These are phyloP conservation scores for Pyrrhosoma nymphula DNA, from an alignment of 2,888 invertebrate species.

Conservation along the genomic window DNA sequence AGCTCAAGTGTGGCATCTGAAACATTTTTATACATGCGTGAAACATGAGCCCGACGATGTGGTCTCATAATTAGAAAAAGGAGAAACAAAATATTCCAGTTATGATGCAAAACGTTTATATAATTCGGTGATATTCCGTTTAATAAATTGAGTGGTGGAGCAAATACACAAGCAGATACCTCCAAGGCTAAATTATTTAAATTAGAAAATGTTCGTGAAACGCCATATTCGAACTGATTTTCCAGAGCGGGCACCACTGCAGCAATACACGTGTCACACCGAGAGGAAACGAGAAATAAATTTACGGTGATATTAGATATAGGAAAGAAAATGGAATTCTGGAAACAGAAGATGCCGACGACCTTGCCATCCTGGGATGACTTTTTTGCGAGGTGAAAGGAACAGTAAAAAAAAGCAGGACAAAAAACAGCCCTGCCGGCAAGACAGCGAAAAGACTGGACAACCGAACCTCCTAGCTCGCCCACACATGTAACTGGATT, in stretches of 20 bases:
- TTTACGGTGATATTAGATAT: not conserved
- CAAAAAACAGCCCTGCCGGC: not conserved
- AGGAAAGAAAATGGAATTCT: not conserved
- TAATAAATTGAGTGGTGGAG: too few relatives aligned
- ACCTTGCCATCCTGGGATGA: not conserved
- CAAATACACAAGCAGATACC: too few relatives aligned
- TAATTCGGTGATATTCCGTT: too few relatives aligned
- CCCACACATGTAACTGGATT: constrained; percentile 41
- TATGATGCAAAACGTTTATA: too few relatives aligned
- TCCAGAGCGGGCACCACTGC: not conserved
- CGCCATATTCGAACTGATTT: too few relatives aligned
- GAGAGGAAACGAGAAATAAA: not conserved
- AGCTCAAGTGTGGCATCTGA: too few relatives aligned
- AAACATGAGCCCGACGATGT: too few relatives aligned
- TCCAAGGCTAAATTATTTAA: too few relatives aligned
- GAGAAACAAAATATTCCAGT: too few relatives aligned
- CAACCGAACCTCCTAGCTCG: not conserved
- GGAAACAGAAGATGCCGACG: not conserved
- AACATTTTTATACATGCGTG: too few relatives aligned
- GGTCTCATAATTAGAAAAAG: too few relatives aligned
- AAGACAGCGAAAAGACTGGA: not conserved
- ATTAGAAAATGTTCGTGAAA: too few relatives aligned
- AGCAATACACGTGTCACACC: not conserved
- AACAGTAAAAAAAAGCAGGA: not conserved
- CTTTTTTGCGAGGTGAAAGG: constrained; percentile 6